Evolutionary conservation across 2,888 invertebrate genomes (phyloP), one percentile per base, ranked within the genome.

Genomic region (Drosophila borealis): DNA sequence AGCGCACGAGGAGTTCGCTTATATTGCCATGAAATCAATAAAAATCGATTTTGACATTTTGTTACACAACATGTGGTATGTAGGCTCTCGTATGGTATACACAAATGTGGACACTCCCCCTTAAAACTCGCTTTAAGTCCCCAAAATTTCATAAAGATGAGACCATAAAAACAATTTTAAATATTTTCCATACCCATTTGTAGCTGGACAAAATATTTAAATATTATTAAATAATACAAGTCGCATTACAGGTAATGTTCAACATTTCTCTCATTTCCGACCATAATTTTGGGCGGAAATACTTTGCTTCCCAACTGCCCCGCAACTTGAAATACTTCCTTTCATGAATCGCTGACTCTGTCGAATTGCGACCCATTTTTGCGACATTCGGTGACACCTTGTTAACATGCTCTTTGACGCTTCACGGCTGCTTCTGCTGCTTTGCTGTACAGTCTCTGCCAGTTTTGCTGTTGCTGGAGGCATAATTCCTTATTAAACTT

Each of bases 401-500:
- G 82, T 88, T 88, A 83, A 86, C 82, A 86, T 86, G 78, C 53
- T 78, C 68, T 70, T 86, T 83, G 66, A 74, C 74, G 79, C 81
- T 67, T 56, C 29, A 45, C 39, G 69, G 49, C 37, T 39, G 45
- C 50, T 33, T 33, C 70, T 46, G 41, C 19, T 21, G 25, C 19
- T 74, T 55, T 75, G 67, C 66, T 61, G 62, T 59, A 25, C 25
- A 25, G 39, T 25, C 39, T 51, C 25, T 65, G 59, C 21, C 55
- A 55, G 55, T 55, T 55, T 55, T 60, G 55, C 48, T 59, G 54
- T 37, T 54, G 88, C 85, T 74, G 29, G 39, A 48, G 76, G 85
- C 85, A 76, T 71, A 75, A 88, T 85, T 85, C 81, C 84, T 76
- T 80, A 89, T 88, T 85, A 89, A 86, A 86, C 76, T 88, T 89